These are phyloP conservation scores for Dinothrombium tinctorium DNA, from an alignment of 1,140 invertebrate genomes.

Conservation along the genomic window DNA sequence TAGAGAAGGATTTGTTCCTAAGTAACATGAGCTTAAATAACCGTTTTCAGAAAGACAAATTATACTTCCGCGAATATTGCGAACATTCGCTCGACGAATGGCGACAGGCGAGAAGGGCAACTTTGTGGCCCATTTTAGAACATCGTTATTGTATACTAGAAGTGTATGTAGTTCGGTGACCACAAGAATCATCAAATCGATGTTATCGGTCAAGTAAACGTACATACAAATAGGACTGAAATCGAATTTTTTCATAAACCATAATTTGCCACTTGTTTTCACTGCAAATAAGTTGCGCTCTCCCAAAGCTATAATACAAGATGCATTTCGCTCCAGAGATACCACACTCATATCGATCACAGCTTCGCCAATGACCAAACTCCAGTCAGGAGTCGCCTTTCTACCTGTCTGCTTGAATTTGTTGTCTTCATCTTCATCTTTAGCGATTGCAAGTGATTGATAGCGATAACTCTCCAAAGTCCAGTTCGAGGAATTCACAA, in stretches of 20 bases:
- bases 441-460: slow-evolving; percentile 24
- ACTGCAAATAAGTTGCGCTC: slow-evolving; percentile 13
- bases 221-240: slow-evolving; percentile 46
- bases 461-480: slow-evolving; percentile 53
- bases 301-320: slow-evolving; percentile 7
- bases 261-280: slow-evolving; percentile 22
- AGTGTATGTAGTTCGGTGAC: slow-evolving; percentile 22
- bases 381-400: slow-evolving; percentile 34
- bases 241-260: slow-evolving; percentile 53
- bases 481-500: slow-evolving; percentile 46
- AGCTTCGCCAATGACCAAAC: slow-evolving; percentile 47
- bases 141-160: slow-evolving; percentile 51
- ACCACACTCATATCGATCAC: slow-evolving; percentile 36
- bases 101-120: slow-evolving; percentile 41
- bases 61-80: slow-evolving; percentile 34
- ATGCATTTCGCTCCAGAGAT: slow-evolving; percentile 5
- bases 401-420: neutral
- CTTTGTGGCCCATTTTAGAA: slow-evolving; percentile 60
- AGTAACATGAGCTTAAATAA: slow-evolving; percentile 43
- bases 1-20: slow-evolving; percentile 63
- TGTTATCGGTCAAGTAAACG: slow-evolving; percentile 40
- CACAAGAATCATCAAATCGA: slow-evolving; percentile 16
- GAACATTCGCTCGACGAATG: slow-evolving; percentile 28
- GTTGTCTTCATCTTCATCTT: slow-evolving; percentile 17
- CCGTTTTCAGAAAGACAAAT: slow-evolving; percentile 45